These are phyloP conservation scores for Microcebus griseorufus DNA, from an alignment of 2,113 vertebrate species.

Conservation along the genomic window DNA sequence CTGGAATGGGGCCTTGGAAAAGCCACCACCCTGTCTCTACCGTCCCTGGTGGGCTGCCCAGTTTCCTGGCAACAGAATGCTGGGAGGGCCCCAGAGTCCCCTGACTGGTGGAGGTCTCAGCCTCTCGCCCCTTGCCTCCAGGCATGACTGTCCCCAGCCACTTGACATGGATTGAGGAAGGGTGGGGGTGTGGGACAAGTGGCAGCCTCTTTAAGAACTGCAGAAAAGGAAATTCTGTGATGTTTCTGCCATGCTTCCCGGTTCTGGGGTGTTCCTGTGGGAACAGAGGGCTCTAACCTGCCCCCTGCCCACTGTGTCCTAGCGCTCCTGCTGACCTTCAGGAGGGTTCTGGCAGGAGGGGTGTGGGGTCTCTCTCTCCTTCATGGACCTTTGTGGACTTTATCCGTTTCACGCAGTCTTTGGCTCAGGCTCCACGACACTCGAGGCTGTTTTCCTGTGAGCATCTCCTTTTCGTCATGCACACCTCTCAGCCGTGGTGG, in stretches of 20 bases:
- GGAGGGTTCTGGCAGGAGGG: background rate
- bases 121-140: background rate
- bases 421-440: background rate
- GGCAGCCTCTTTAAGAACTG: background rate
- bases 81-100: background rate
- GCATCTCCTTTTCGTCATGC: background rate
- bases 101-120: background rate
- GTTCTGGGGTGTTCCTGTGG: background rate
- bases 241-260: background rate
- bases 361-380: background rate
- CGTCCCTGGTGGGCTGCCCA: background rate
- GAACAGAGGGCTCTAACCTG: background rate
- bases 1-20: constrained; percentile 33
- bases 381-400: background rate
- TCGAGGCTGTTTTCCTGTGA: background rate
- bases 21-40: background rate
- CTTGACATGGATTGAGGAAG: background rate
- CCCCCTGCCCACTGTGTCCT: background rate
- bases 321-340: background rate
- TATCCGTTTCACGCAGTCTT: background rate
- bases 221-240: background rate
- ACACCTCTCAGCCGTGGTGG: background rate
- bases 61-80: constrained; percentile 25
- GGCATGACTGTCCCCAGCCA: background rate
- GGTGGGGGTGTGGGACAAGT: background rate